phyloP scores from a whole-genome alignment of 2,113 vertebrate genomes.

The pig (Sus scrofa) region T2T-Sscrofa CM000818.6:67437501-67438000 shows the following conservation, averaged over 20 bases:
- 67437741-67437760: background rate
- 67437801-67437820: too few relatives aligned
- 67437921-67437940: too few relatives aligned
- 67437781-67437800: too few relatives aligned
- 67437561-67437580: background rate
- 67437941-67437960: too few relatives aligned
- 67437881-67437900: too few relatives aligned
- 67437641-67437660: background rate
- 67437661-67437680: background rate
- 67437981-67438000: background rate
- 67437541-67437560: background rate
- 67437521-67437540: background rate
- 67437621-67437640: background rate
- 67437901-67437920: too few relatives aligned
- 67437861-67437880: too few relatives aligned
- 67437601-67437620: fast-evolving
- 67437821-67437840: too few relatives aligned
- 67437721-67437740: background rate
- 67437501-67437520: background rate
- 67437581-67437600: background rate
- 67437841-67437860: too few relatives aligned
- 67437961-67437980: too few relatives aligned
- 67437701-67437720: background rate
- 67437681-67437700: background rate
- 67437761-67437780: background rate